Conservation (phyloP, 2,888 invertebrate species). For the Pachliopta kotzebuea region DNA sequence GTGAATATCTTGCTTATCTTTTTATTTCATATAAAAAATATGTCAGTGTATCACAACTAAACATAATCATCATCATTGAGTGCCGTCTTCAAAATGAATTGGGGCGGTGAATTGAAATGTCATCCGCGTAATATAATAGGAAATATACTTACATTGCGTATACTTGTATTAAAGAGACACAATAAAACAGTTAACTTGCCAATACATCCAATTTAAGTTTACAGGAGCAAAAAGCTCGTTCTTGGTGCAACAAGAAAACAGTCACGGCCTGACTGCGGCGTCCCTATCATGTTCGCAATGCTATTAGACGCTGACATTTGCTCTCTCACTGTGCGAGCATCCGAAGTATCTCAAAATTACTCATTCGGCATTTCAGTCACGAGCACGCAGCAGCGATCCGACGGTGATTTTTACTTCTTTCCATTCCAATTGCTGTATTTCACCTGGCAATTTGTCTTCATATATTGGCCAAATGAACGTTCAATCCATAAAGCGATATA, state of each 20-base stretch:
- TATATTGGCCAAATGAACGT: constrained; percentile 44
- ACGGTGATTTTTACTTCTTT: constrained; percentile 79
- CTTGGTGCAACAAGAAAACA: constrained; percentile 49
- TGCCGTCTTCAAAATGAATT: too few species aligned
- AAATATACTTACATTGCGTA: too few species aligned
- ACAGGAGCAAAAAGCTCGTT: constrained; percentile 6
- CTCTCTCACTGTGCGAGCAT: constrained; percentile 61
- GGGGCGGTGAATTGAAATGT: too few species aligned
- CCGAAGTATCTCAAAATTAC: constrained; percentile 76
- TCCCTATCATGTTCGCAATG: constrained; percentile 67
- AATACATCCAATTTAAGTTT: constrained; percentile 1
- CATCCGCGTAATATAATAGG: too few species aligned
- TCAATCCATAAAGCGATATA: constrained; percentile 21
- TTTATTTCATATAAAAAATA: too few species aligned
- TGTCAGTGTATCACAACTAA: too few species aligned
- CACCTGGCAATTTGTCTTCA: constrained; percentile 70
- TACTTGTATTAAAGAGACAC: too few species aligned
- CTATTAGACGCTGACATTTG: constrained; percentile 75
- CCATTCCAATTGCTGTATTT: constrained; percentile 74
- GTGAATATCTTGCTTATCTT: too few species aligned
- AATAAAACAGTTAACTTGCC: neutral
- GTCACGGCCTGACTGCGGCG: constrained; percentile 59
- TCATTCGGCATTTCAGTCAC: constrained; percentile 77
- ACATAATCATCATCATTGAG: too few species aligned
- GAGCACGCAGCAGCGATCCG: constrained; percentile 59